Evolutionary conservation across 2,113 vertebrate genomes (phyloP), one percentile per base, ranked within the genome.

Genomic region (Myotis lucifugus): DNA sequence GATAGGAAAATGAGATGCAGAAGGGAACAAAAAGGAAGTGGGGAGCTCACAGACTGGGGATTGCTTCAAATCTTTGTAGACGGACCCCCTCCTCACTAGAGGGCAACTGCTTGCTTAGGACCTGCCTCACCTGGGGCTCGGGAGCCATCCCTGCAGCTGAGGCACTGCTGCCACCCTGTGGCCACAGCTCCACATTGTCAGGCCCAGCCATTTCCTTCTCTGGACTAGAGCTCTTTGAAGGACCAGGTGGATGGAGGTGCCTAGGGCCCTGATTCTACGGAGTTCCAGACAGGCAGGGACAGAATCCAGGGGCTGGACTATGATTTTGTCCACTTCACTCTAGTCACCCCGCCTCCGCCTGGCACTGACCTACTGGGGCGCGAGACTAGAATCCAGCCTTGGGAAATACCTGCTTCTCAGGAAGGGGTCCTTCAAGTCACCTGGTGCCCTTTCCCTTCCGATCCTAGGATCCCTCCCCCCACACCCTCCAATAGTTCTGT

Each of bases 91-190:
- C 12, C 46, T 82, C 54, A 25, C 19, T 2, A 23, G 37, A 70
- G 54, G 56, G 29, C 25, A 6, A 6, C 21, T 12, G 48, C n/a
- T 12, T 4, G 12, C n/a, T 9, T 5, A 13, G n/a, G 56, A 13
- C 15, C 27, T 5, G 14, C 50, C 78, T 82, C 46, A 6, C 50
- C 42, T 50, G 0, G 4, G 48, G 46, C 37, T 7, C 1, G 0
- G 15, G 81, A 73, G 50, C 32, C 0, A 0, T 23, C 34, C 73
- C 34, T 0, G 15, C 34, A 48, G 90, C 52, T 70, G 85, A 73
- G 64, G 87, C 73, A 40, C 87, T 92, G 91, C 97, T 96, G 98
- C 97, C 98, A 97, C 93, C 97, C 25, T 85, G 98, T 97, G 98
- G 97, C 5, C 81, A 59, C 12, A 12, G 5, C n/a, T 52, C 12